These are phyloP conservation scores for Meliscaeva auricollis DNA, from an alignment of 2,888 invertebrate genomes.

Conservation along the genomic window DNA sequence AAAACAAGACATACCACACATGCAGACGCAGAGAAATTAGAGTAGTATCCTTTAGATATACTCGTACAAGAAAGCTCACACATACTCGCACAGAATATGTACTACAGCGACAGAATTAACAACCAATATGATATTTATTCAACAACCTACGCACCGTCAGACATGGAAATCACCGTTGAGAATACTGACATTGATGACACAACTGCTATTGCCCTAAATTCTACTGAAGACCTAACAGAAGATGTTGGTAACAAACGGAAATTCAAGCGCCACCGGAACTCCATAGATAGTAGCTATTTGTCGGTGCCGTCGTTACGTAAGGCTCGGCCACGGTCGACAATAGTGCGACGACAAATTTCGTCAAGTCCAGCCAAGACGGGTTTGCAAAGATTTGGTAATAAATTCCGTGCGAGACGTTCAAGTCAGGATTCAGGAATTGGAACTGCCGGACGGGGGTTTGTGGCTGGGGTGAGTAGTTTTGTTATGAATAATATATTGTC, in stretches of 20 bases:
- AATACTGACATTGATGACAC: slow-evolving; percentile 76
- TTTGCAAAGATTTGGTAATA: slow-evolving; percentile 78
- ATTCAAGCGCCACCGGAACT: slow-evolving; percentile 69
- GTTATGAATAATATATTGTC: background rate
- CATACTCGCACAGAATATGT: slow-evolving; percentile 43
- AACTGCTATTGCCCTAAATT: slow-evolving; percentile 81
- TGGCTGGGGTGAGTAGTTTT: slow-evolving; percentile 78
- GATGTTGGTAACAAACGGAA: slow-evolving; percentile 68
- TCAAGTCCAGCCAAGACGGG: slow-evolving; percentile 83
- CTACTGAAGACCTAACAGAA: slow-evolving; percentile 81
- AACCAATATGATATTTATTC: slow-evolving; percentile 53
- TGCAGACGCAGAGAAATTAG: slow-evolving; percentile 1
- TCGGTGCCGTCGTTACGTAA: slow-evolving; percentile 82
- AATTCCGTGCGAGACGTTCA: slow-evolving; percentile 80
- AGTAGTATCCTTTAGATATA: slow-evolving; percentile 22
- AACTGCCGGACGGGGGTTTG: slow-evolving; percentile 79
- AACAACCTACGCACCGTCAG: slow-evolving; percentile 53
- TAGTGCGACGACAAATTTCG: slow-evolving; percentile 80
- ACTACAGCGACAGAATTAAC: slow-evolving; percentile 46
- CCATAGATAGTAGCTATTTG: slow-evolving; percentile 80
- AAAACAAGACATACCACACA: background rate
- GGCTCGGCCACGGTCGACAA: slow-evolving; percentile 76
- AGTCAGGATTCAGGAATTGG: slow-evolving; percentile 84
- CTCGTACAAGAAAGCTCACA: background rate
- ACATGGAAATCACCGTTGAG: slow-evolving; percentile 77